Conservation (phyloP, 2,797 vertebrate genomes). For the Spea hammondii region DNA sequence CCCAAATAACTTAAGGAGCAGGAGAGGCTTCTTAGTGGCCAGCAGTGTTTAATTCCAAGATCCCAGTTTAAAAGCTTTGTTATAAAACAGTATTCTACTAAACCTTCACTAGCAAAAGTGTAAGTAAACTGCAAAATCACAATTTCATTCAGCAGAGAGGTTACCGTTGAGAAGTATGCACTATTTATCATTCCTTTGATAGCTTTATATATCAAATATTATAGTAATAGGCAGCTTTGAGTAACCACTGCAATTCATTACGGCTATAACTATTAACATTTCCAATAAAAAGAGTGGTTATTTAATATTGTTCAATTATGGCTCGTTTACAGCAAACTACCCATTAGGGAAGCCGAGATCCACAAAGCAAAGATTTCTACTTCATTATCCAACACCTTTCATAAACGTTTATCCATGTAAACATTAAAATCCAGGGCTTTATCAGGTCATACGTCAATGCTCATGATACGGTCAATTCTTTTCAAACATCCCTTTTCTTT, state of each 20-base stretch:
- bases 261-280: neutral
- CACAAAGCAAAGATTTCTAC: neutral
- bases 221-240: neutral
- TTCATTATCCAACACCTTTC: conserved; percentile 7
- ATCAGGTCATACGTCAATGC: neutral
- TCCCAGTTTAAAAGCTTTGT: no score
- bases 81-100: no score
- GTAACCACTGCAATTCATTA: conserved; percentile 4
- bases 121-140: no score
- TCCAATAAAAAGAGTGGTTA: neutral
- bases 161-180: no score
- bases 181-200: no score
- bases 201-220: no score
- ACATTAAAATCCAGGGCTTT: neutral
- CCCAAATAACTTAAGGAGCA: no score
- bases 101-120: no score
- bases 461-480: neutral
- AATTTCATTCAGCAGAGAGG: no score
- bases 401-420: neutral
- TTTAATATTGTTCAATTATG: neutral
- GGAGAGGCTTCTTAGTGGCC: no score
- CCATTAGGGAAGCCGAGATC: neutral
- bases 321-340: neutral
- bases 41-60: no score
- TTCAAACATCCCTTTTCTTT: conserved; percentile 21